A percentile compares a stretch with the other conserved stretches of the same genome.
phyloP scores from a whole-genome alignment of 2,888 invertebrate species.

The Chorisops tibialis region DNA sequence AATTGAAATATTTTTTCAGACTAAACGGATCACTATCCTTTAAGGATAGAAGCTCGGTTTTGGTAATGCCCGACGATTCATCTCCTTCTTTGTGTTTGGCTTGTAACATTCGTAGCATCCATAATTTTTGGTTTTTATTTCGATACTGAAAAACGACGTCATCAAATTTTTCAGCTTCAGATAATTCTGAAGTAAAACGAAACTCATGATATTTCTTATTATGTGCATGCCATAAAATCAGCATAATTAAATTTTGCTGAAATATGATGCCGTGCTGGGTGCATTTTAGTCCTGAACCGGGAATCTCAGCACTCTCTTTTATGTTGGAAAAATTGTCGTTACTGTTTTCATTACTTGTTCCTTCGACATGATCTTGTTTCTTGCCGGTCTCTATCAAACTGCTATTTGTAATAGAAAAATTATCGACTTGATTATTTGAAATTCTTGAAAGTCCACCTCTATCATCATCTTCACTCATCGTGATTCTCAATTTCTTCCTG shows the following conservation, averaged over 20 bases:
- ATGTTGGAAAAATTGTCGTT: too few species aligned
- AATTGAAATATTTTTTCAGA: slow-evolving; percentile 15
- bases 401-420: too few species aligned
- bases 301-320: too few species aligned
- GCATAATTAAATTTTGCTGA: slow-evolving; percentile 6
- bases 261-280: background rate
- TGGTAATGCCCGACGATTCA: background rate
- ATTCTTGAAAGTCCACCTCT: too few species aligned
- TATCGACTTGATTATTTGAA: too few species aligned
- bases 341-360: too few species aligned
- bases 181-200: slow-evolving; percentile 13
- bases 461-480: too few species aligned
- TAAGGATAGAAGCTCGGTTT: background rate
- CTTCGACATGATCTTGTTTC: too few species aligned
- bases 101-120: slow-evolving; percentile 8
- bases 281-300: background rate
- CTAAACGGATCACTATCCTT: background rate
- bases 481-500: too few species aligned
- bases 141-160: slow-evolving; percentile 3
- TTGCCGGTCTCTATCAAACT: too few species aligned
- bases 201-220: background rate
- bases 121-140: background rate
- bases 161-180: slow-evolving; percentile 21
- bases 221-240: slow-evolving; percentile 14
- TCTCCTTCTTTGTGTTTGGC: slow-evolving; percentile 5